Evolutionary conservation across 2,113 vertebrate genomes (phyloP).

Genomic region (Cromileptes altivelis): DNA sequence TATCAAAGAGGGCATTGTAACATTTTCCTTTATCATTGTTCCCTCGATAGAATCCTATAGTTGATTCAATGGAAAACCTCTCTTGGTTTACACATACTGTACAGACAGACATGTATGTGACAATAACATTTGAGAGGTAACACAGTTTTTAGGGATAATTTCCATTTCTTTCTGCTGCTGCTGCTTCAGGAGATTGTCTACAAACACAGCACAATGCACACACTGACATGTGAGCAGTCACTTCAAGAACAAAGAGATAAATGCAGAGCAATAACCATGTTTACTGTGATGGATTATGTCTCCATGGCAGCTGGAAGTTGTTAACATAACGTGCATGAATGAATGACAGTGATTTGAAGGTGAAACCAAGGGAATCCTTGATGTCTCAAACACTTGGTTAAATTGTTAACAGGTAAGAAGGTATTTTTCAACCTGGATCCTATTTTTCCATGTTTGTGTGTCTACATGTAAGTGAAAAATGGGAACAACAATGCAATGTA

Average conservation of each 20-base stretch:
- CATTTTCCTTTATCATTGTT: not conserved
- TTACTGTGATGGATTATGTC: not conserved
- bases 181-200: not conserved
- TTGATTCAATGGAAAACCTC: not conserved
- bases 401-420: too few species aligned
- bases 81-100: not conserved
- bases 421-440: too few species aligned
- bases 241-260: not conserved
- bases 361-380: not conserved
- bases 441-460: too few species aligned
- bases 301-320: not conserved
- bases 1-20: not conserved
- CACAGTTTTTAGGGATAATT: not conserved
- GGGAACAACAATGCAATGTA: too few species aligned
- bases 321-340: not conserved
- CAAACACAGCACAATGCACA: not conserved
- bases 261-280: not conserved
- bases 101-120: constrained; percentile 1
- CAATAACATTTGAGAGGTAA: not conserved
- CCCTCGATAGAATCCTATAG: not conserved
- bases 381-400: too few species aligned
- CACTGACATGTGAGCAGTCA: not conserved
- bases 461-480: too few species aligned
- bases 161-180: constrained; percentile 4
- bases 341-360: not conserved